Evolutionary conservation across 2,888 invertebrate species (phyloP), one percentile per base, ranked within the genome.

Genomic region (Pammene fasciana): DNA sequence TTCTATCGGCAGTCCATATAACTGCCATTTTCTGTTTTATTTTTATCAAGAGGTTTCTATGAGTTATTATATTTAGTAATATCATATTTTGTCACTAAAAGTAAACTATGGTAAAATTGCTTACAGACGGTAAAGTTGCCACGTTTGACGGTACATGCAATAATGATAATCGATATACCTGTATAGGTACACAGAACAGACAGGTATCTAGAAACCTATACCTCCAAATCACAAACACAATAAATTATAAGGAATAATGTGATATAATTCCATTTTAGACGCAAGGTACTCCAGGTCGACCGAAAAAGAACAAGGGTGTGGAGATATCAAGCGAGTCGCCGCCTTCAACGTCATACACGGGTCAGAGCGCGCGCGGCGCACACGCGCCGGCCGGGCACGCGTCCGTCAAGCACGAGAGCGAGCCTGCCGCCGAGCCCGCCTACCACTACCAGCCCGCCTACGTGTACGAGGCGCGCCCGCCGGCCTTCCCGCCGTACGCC

Each of bases 261-360:
- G 4, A 3, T 36, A 10, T 0, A 59, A 56, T 57, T 34, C 8
- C 10, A 46, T 59, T 43, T 18, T 80, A 91, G 90, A 85, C 85
- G 7, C 89, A 90, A 73, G 87, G 86, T 2, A 87, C 89, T 16
- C 89, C 90, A 5, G 92, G 92, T 0, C 86, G 92, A 54, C 91
- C 92, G 26, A 91, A 91, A 73, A 91, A 91, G 82, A 90, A 89
- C 78, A 91, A 91, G 73, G 84, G 80, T 0, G 85, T 81, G 60
- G 91, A 90, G 55, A 74, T 74, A 13, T 68, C 84, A 14, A 83
- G 81, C 34, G 89, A 87, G 73, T 87, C 89, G 11, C 87, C 90
- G 52, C 89, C 91, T 55, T 88, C 89, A 1, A 88, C 89, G 18
- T 90, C 91, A 56, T 90, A 70, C 52, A 2, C 64, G 52, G 36